A percentile compares a stretch with the other conserved stretches of the same genome.
Evolutionary conservation across 2,113 vertebrate genomes (phyloP).

Genomic region (Peromyscus leucopus): DNA sequence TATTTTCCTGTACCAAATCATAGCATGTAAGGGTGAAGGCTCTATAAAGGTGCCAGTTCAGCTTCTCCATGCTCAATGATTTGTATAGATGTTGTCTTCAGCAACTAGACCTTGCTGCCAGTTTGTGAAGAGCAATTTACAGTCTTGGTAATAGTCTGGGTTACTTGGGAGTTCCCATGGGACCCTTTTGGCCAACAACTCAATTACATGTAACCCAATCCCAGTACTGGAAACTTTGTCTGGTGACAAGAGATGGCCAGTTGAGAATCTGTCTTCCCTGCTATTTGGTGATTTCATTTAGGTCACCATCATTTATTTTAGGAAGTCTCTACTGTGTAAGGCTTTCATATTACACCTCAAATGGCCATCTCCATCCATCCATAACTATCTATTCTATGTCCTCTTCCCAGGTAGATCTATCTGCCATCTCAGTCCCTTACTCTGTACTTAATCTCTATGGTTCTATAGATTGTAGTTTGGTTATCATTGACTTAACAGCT

Average conservation of each 20-base stretch:
- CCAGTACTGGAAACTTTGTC: background rate
- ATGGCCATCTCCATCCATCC: background rate
- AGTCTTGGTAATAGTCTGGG: background rate
- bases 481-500: background rate
- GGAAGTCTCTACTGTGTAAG: background rate
- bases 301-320: background rate
- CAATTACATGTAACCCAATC: background rate
- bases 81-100: background rate
- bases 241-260: background rate
- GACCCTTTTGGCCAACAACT: background rate
- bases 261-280: background rate
- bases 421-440: background rate
- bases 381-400: background rate
- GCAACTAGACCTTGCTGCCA: background rate
- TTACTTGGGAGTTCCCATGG: background rate
- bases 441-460: background rate
- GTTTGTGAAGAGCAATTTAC: background rate
- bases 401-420: background rate
- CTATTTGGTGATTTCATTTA: background rate
- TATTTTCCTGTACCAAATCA: background rate
- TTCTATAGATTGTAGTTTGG: background rate
- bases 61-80: background rate
- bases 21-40: background rate
- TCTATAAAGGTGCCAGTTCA: background rate
- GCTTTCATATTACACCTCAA: background rate